These are phyloP conservation scores for Caerostris darwini DNA, from an alignment of 1,140 invertebrate species.

Conservation along the genomic window DNA sequence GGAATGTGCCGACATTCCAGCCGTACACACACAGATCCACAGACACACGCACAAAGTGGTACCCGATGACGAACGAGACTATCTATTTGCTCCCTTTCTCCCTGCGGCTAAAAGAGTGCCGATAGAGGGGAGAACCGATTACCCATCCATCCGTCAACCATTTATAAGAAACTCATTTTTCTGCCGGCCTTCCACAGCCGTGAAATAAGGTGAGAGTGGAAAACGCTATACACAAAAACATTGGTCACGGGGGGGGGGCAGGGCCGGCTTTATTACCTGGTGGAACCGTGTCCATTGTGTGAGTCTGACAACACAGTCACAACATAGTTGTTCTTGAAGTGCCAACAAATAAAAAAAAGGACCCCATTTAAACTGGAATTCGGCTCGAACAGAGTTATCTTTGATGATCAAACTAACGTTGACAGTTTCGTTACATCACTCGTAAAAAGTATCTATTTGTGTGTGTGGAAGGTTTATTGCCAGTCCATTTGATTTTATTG, in stretches of 20 bases:
- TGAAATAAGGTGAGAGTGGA: conserved; percentile 60
- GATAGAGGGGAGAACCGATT: conserved; percentile 53
- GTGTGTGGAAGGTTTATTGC: too few species aligned
- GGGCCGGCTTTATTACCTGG: conserved; percentile 26
- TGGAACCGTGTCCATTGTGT: conserved; percentile 2
- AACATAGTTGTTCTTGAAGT: neutral
- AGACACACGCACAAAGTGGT: conserved; percentile 44
- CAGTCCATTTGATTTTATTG: too few species aligned
- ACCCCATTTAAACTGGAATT: neutral
- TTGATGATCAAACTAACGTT: too few species aligned
- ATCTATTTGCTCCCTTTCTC: conserved; percentile 35
- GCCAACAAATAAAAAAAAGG: neutral
- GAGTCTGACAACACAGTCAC: neutral
- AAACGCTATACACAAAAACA: neutral
- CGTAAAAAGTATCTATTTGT: too few species aligned
- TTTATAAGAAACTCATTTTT: conserved; percentile 67
- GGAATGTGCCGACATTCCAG: conserved; percentile 69
- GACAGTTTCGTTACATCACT: too few species aligned
- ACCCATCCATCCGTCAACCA: conserved; percentile 58
- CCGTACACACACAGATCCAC: neutral
- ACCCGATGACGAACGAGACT: conserved; percentile 63
- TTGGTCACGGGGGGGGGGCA: neutral
- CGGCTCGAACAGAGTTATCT: too few species aligned
- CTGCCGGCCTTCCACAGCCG: conserved; percentile 18
- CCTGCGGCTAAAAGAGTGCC: conserved; percentile 45